Evolutionary conservation across 2,113 vertebrate genomes (phyloP).

Genomic region (Synchiropus splendidus): DNA sequence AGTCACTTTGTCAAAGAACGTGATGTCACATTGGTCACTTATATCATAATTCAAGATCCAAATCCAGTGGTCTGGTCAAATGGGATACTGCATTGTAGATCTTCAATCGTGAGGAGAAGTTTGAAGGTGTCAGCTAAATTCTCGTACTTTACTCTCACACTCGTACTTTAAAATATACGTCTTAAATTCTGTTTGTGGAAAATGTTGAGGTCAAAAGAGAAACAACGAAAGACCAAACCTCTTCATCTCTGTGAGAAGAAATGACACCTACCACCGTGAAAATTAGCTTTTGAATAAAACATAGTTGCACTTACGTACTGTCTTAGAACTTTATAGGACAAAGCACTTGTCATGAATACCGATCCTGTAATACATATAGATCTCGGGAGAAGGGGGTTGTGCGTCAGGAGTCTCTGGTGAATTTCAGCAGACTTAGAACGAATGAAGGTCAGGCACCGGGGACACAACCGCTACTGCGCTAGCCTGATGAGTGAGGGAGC

Average conservation of each 20-base stretch:
- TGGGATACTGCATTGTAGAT: too few relatives aligned
- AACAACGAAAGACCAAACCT: constrained; percentile 1
- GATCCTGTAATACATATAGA: constrained; percentile 57
- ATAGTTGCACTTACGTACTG: constrained; percentile 39
- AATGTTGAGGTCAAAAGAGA: constrained; percentile 1
- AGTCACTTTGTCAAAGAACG: too few relatives aligned
- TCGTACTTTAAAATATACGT: not conserved
- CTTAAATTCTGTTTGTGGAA: constrained; percentile 8
- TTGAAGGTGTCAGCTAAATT: too few relatives aligned
- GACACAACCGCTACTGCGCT: constrained; percentile 12
- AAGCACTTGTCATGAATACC: constrained; percentile 58
- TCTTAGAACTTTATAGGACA: constrained; percentile 66
- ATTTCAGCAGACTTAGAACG: constrained; percentile 45
- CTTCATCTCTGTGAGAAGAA: constrained; percentile 21
- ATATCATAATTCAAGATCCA: too few relatives aligned
- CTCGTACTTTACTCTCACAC: too few relatives aligned
- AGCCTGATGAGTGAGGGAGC: constrained; percentile 12
- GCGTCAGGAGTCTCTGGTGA: constrained; percentile 42
- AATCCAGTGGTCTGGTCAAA: too few relatives aligned
- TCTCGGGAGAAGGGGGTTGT: constrained; percentile 53
- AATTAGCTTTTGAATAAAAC: constrained; percentile 65
- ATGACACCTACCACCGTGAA: constrained; percentile 30
- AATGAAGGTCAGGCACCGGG: constrained; percentile 50
- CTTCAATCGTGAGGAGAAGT: too few relatives aligned
- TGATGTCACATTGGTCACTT: too few relatives aligned